These are phyloP conservation scores for Leptinotarsa lineolata DNA, from an alignment of 1,140 invertebrate species.

Conservation along the genomic window DNA sequence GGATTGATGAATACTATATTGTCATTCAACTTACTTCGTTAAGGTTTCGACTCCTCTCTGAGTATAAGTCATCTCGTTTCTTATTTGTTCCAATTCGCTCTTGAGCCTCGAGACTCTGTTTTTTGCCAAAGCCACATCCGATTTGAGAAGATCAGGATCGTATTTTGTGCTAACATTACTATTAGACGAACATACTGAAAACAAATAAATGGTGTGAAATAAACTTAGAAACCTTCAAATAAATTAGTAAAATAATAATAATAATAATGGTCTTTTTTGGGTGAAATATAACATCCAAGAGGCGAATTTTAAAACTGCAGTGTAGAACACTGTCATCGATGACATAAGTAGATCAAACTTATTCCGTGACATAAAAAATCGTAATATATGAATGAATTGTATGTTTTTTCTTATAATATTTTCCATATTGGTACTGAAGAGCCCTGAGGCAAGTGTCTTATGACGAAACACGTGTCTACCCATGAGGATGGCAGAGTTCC, in stretches of 20 bases:
- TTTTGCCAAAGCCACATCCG: conserved; percentile 86
- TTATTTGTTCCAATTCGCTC: conserved; percentile 88
- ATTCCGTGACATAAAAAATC: no score
- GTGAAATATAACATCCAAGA: background rate
- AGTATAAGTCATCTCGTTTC: conserved; percentile 88
- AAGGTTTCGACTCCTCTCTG: conserved; percentile 91
- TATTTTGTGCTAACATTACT: conserved; percentile 89
- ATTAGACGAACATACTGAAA: conserved; percentile 86
- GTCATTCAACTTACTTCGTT: conserved; percentile 69
- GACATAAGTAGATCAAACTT: no score
- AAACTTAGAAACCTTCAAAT: no score
- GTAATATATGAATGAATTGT: no score
- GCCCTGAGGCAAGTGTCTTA: no score
- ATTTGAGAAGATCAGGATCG: conserved; percentile 91
- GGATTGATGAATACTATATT: no score
- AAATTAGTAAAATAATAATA: background rate
- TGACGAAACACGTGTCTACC: no score
- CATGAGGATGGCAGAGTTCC: no score
- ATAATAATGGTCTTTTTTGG: background rate
- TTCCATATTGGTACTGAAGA: no score
- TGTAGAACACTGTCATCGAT: no score
- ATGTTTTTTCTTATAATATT: no score
- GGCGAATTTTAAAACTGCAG: no score
- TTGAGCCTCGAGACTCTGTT: conserved; percentile 86
- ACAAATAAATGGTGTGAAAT: background rate